Evolutionary conservation across 2,888 invertebrate genomes (phyloP).

Genomic region (Tetragonula carbonaria): DNA sequence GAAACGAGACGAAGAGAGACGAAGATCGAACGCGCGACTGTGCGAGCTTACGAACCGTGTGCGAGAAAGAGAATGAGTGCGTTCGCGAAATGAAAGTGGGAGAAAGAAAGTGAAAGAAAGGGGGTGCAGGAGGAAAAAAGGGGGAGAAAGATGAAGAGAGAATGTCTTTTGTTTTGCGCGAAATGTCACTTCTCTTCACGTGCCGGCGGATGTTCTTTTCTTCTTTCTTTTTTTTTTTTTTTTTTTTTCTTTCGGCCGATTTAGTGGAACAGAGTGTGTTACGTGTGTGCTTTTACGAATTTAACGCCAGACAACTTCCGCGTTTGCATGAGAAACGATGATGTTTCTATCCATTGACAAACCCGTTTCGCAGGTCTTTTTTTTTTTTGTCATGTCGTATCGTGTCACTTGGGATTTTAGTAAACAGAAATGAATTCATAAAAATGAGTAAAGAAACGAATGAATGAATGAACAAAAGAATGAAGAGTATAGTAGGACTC

Average conservation of each 20-base stretch:
- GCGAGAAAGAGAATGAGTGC: not conserved
- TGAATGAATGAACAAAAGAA: constrained; percentile 32
- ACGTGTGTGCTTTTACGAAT: constrained; percentile 45
- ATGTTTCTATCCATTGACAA: constrained; percentile 17
- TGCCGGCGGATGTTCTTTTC: constrained; percentile 22
- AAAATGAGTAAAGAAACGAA: constrained; percentile 45
- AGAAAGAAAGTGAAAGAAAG: not conserved
- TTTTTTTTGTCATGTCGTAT: constrained; percentile 52
- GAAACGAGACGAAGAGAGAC: not conserved
- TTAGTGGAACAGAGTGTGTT: constrained; percentile 19
- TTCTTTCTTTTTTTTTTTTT: not conserved
- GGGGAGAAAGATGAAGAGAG: not conserved
- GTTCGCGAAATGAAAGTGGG: not conserved
- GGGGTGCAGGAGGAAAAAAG: not conserved
- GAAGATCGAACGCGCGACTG: not conserved
- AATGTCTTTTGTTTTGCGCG: constrained; percentile 23
- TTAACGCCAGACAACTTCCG: constrained; percentile 38
- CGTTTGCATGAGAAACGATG: constrained; percentile 25
- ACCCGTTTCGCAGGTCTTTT: constrained; percentile 52
- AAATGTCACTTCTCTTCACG: constrained; percentile 35
- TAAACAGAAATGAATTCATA: constrained; percentile 45
- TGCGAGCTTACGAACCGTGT: not conserved
- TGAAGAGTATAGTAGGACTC: constrained; percentile 31
- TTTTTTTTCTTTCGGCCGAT: constrained; percentile 12
- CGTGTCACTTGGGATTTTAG: constrained; percentile 52